Percentiles rank a stretch among this genome's conserved stretches.
Evolutionary conservation across 2,113 vertebrate species (phyloP).

Genomic region (Nettapus auritus): DNA sequence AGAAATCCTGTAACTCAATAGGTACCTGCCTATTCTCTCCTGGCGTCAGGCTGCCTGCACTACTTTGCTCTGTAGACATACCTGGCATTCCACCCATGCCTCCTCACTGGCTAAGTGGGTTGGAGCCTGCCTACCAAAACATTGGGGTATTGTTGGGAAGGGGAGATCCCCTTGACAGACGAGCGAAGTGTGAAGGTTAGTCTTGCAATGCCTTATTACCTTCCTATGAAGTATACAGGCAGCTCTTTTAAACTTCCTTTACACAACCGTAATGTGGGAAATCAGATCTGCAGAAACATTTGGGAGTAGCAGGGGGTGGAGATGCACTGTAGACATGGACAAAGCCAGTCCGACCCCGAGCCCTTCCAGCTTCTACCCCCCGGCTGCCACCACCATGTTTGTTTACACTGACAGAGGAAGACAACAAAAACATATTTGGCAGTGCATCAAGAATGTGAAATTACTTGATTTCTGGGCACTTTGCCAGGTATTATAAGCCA

Average conservation of each 20-base stretch:
- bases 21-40: slow-evolving; percentile 87
- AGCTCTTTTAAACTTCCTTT: slow-evolving; percentile 64
- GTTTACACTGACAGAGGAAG: slow-evolving; percentile 70
- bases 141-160: slow-evolving; percentile 82
- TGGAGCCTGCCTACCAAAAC: slow-evolving; percentile 85
- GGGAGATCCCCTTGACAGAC: slow-evolving; percentile 80
- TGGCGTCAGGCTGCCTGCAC: slow-evolving; percentile 89
- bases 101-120: slow-evolving; percentile 84
- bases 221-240: slow-evolving; percentile 66
- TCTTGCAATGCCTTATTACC: slow-evolving; percentile 80
- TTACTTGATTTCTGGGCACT: slow-evolving; percentile 72
- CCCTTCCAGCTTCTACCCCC: neutral
- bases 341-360: neutral
- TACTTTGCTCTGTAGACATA: slow-evolving; percentile 85
- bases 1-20: slow-evolving; percentile 92
- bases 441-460: slow-evolving; percentile 31
- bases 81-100: slow-evolving; percentile 88
- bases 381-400: slow-evolving; percentile 6
- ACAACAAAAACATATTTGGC: slow-evolving; percentile 77
- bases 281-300: slow-evolving; percentile 54
- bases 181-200: slow-evolving; percentile 83
- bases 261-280: slow-evolving; percentile 56
- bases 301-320: slow-evolving; percentile 33
- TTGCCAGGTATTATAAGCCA: slow-evolving; percentile 69
- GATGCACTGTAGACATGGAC: slow-evolving; percentile 32